Percentiles rank a stretch among this genome's conserved stretches.
Evolutionary conservation across 2,797 vertebrate genomes (phyloP).

Genomic region (Mus caroli): DNA sequence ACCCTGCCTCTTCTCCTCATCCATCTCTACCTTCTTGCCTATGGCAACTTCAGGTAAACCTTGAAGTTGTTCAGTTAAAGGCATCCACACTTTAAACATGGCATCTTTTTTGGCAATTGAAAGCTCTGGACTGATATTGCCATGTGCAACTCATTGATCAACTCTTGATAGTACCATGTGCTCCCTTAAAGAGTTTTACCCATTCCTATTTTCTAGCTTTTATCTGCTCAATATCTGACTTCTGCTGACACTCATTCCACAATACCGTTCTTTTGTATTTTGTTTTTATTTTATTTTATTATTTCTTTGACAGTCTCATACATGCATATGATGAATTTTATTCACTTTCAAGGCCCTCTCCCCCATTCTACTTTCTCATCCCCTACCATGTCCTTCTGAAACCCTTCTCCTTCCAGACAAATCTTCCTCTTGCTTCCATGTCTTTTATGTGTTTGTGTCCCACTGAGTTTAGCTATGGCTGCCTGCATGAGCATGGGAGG

Average conservation of each 20-base stretch:
- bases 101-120: not conserved
- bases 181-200: constrained; percentile 16
- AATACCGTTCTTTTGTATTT: not conserved
- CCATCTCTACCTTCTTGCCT: not conserved
- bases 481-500: not conserved
- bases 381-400: not conserved
- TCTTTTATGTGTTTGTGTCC: not conserved
- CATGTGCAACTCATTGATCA: not conserved
- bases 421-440: not conserved
- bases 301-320: not conserved
- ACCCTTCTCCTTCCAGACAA: not conserved
- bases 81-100: not conserved
- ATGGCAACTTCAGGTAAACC: not conserved
- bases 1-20: not conserved
- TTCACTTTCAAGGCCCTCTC: not conserved
- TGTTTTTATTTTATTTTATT: not conserved
- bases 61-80: not conserved
- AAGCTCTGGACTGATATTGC: constrained; percentile 8
- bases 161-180: not conserved
- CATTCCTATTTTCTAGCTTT: constrained; percentile 5
- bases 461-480: not conserved
- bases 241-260: not conserved
- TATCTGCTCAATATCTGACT: constrained; percentile 26
- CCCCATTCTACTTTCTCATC: not conserved
- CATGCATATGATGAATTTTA: not conserved